These are phyloP conservation scores for Rhinoraja longicauda DNA, from an alignment of 2,797 vertebrate genomes.

Conservation along the genomic window DNA sequence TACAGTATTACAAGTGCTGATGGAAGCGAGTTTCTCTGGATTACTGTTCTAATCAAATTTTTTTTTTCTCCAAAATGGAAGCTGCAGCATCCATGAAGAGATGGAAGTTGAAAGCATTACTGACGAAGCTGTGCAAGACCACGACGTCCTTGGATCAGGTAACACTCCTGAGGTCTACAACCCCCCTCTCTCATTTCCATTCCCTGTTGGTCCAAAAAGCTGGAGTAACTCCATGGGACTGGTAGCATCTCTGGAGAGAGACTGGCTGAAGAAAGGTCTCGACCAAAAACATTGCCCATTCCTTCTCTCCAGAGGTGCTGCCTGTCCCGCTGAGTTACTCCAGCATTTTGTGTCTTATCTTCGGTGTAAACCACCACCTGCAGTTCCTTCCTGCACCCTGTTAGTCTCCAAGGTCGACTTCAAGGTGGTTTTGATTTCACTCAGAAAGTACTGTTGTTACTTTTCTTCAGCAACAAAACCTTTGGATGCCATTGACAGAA, in stretches of 20 bases:
- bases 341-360: too few species aligned
- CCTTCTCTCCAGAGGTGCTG: too few species aligned
- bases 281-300: too few species aligned
- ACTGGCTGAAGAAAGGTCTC: too few species aligned
- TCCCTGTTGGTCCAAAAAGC: too few species aligned
- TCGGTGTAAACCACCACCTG: too few species aligned
- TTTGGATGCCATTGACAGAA: slow-evolving; percentile 59
- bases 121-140: slow-evolving; percentile 54
- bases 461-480: slow-evolving; percentile 55
- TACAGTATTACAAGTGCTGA: background rate
- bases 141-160: slow-evolving; percentile 58
- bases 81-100: background rate
- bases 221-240: too few species aligned
- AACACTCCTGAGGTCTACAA: slow-evolving; percentile 16
- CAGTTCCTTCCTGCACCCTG: too few species aligned
- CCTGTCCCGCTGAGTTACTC: too few species aligned
- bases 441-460: background rate
- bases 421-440: slow-evolving; percentile 41
- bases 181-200: slow-evolving; percentile 34
- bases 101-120: slow-evolving; percentile 41
- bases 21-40: too few species aligned
- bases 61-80: background rate
- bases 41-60: background rate
- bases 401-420: background rate
- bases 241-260: too few species aligned